These are phyloP conservation scores for Ylistrum balloti DNA, from an alignment of 1,140 invertebrate genomes.

Conservation along the genomic window DNA sequence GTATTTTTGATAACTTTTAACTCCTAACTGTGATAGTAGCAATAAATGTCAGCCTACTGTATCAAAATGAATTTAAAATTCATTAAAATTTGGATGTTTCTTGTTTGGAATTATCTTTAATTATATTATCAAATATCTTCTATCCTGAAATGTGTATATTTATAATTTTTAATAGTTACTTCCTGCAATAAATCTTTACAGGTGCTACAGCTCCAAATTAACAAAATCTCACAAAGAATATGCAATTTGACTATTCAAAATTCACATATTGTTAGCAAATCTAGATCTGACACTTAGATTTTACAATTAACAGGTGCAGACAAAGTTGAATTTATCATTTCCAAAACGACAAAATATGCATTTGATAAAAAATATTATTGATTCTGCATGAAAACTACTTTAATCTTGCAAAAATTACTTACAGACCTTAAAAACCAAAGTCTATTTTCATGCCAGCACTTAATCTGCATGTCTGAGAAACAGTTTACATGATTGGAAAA, in stretches of 20 bases:
- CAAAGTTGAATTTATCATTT: not conserved
- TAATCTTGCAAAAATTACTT: not conserved
- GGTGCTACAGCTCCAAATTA: not conserved
- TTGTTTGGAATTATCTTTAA: not conserved
- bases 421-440: not conserved
- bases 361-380: not conserved
- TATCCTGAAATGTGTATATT: not conserved
- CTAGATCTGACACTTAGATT: not conserved
- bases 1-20: not conserved
- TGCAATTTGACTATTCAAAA: not conserved
- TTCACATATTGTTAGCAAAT: not conserved
- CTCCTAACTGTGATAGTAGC: not conserved
- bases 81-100: not conserved
- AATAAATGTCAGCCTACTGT: not conserved
- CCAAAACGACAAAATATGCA: too few relatives aligned
- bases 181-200: not conserved
- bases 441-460: constrained; percentile 24
- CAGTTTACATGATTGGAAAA: not conserved
- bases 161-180: too few relatives aligned
- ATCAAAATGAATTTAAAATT: constrained; percentile 19
- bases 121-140: constrained; percentile 24
- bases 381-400: not conserved
- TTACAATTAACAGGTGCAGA: not conserved
- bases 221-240: not conserved
- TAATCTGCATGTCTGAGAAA: not conserved